phyloP scores from a whole-genome alignment of 1,140 invertebrate genomes.

The Delia radicum region DNA sequence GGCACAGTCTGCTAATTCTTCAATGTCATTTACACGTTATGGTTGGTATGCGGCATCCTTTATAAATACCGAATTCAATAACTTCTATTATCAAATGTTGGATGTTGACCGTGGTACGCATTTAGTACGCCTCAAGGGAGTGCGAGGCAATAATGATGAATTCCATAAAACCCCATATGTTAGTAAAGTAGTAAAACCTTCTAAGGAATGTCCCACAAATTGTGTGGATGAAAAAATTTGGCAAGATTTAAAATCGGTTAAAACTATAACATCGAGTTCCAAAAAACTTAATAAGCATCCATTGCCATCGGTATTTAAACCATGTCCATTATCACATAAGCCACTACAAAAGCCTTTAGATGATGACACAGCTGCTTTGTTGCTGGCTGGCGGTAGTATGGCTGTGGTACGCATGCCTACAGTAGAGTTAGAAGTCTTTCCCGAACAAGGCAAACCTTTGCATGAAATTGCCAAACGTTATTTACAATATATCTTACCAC shows the following conservation, averaged over 20 bases:
- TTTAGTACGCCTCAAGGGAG: constrained; percentile 38
- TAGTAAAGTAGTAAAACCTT: constrained; percentile 27
- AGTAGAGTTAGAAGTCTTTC: constrained; percentile 48
- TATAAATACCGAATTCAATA: constrained; percentile 43
- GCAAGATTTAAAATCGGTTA: constrained; percentile 34
- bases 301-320: constrained; percentile 39
- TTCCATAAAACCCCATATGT: constrained; percentile 42
- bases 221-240: constrained; percentile 38
- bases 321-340: constrained; percentile 49
- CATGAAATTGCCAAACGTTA: constrained; percentile 51
- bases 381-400: constrained; percentile 48
- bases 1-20: constrained; percentile 34
- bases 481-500: constrained; percentile 48
- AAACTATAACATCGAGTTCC: constrained; percentile 30
- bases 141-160: constrained; percentile 41
- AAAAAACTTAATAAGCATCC: constrained; percentile 41
- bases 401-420: constrained; percentile 49
- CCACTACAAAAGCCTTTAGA: constrained; percentile 43
- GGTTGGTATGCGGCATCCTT: constrained; percentile 53
- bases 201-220: constrained; percentile 8
- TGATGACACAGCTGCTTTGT: constrained; percentile 43
- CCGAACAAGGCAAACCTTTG: constrained; percentile 42
- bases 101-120: constrained; percentile 40
- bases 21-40: constrained; percentile 47
- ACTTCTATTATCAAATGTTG: constrained; percentile 47